Evolutionary conservation across 2,797 vertebrate species (phyloP), one percentile per base, ranked within the genome.

Genomic region (Carapus acus): DNA sequence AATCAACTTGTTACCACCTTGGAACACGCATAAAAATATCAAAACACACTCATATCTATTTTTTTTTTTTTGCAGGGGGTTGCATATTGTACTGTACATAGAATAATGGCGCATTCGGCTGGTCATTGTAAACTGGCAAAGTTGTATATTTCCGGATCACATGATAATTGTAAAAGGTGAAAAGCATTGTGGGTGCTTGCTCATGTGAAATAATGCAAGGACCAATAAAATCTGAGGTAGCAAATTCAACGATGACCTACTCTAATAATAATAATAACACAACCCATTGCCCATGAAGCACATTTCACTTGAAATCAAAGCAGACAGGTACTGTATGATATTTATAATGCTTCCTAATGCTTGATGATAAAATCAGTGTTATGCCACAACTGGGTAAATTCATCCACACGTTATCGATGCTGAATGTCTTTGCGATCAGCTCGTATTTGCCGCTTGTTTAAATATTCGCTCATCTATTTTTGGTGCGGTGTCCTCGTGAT

Each of bases 1-100:
- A 71, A 51, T 65, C 63, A 78, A 79, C 62, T 52, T 19, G 72
- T 64, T 64, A 56, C 66, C n/a, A n/a, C n/a, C n/a, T n/a, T n/a
- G n/a, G n/a, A n/a, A 74, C 51, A 58, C 58, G 63, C 40, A 33
- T 27, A 64, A 56, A 63, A 53, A 62, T 24, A 62, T 59, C 42
- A 69, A 55, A 71, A 49, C 57, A 45, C 70, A 60, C 66, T 64
- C 69, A 62, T n/a, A n/a, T n/a, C n/a, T n/a, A n/a, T 56, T 73
- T 55, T 3, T 71, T 36, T 79, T 71, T 60, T 75, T 66, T 71
- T 62, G 60, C 68, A 80, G 78, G 79, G 73, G 72, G 78, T 87
- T 89, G 86, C 85, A 86, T 86, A 87, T 85, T 82, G 67, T 78
- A 77, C 78, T 78, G 64, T 74, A 83, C 68, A 78, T 34, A 67